Percentiles rank a stretch among this genome's conserved stretches.
These are phyloP conservation scores for Eupeodes luniger DNA, from an alignment of 2,888 invertebrate genomes.

Conservation along the genomic window DNA sequence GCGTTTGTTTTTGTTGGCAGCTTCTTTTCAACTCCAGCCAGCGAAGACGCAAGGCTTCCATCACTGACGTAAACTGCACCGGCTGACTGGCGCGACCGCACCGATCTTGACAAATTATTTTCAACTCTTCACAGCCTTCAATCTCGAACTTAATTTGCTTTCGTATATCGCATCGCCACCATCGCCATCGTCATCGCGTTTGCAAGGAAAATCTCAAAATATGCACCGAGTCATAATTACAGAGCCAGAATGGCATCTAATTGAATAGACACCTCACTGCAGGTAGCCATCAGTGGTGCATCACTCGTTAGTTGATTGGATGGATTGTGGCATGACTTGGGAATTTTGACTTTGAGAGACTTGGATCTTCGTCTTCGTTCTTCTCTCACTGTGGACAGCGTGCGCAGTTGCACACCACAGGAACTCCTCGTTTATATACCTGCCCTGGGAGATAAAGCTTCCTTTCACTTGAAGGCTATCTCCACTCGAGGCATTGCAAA, in stretches of 20 bases:
- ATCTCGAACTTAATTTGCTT: slow-evolving; percentile 51
- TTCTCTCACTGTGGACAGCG: not conserved
- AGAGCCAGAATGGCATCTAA: slow-evolving; percentile 66
- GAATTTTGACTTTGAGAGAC: not conserved
- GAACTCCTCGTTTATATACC: slow-evolving; percentile 41
- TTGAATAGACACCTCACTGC: slow-evolving; percentile 72
- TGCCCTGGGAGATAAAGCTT: slow-evolving; percentile 37
- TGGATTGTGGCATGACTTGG: slow-evolving; percentile 45
- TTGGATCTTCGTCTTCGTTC: not conserved
- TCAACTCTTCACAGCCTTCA: slow-evolving; percentile 23
- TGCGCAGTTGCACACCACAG: not conserved
- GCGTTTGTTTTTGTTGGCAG: slow-evolving; percentile 4
- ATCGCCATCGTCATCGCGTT: not conserved
- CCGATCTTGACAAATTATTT: slow-evolving; percentile 66
- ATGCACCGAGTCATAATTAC: slow-evolving; percentile 72
- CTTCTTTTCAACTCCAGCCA: slow-evolving; percentile 26
- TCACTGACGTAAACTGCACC: slow-evolving; percentile 18
- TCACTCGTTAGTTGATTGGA: slow-evolving; percentile 55
- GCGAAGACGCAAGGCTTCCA: not conserved
- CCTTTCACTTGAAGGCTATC: slow-evolving; percentile 51
- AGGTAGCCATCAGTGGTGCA: slow-evolving; percentile 66
- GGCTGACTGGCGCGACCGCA: not conserved
- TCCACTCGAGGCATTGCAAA: not conserved
- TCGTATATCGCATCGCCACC: not conserved
- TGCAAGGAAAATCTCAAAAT: slow-evolving; percentile 45